These are phyloP conservation scores for Andrena praecox DNA, from an alignment of 2,888 invertebrate species.

Conservation along the genomic window DNA sequence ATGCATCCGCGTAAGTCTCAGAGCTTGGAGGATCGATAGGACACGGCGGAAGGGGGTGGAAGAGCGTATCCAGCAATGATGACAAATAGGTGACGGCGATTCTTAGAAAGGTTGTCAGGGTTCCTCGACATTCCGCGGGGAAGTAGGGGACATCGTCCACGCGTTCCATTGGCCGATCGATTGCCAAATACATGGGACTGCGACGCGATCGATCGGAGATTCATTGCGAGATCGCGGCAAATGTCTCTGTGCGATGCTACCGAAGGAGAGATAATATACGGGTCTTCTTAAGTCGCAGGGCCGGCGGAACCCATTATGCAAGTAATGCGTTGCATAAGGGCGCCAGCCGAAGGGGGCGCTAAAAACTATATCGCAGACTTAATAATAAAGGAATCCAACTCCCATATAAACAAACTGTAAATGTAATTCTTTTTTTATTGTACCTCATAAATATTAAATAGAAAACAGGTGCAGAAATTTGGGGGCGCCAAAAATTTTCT, in stretches of 20 bases:
- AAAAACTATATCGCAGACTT: too few species aligned
- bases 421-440: too few species aligned
- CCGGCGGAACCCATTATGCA: too few species aligned
- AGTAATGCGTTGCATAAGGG: too few species aligned
- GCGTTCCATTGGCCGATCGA: constrained; percentile 10
- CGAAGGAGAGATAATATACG: constrained; percentile 2
- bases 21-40: constrained; percentile 26
- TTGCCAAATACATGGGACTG: constrained; percentile 26
- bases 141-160: neutral
- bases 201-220: constrained; percentile 38
- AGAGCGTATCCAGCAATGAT: constrained; percentile 39
- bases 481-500: too few species aligned
- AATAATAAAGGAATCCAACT: too few species aligned
- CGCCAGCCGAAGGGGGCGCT: too few species aligned
- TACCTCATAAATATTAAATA: too few species aligned
- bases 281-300: too few species aligned
- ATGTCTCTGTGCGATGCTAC: constrained; percentile 49
- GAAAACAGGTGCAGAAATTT: too few species aligned
- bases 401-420: too few species aligned
- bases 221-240: constrained; percentile 50
- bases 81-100: constrained; percentile 37
- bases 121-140: constrained; percentile 4
- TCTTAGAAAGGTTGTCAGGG: constrained; percentile 33
- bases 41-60: neutral
- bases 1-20: constrained; percentile 32